phyloP scores from a whole-genome alignment of 64 coral and sea anemone species.

The Pachyseris speciosa region DNA sequence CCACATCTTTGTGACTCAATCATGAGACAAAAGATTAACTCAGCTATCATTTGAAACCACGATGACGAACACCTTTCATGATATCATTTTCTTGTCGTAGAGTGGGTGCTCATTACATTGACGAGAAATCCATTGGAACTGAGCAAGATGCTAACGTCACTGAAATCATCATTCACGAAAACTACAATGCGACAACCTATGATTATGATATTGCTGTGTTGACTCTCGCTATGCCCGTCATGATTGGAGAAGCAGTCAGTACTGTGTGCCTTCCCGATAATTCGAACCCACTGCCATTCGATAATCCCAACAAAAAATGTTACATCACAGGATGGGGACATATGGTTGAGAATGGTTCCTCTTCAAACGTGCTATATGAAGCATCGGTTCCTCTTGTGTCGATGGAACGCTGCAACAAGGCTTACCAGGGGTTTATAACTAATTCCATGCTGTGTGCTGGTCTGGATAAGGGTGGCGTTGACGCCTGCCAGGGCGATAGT shows the following conservation, averaged over 20 bases:
- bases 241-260: neutral
- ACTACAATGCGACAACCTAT: neutral
- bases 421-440: neutral
- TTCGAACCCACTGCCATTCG: neutral
- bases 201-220: conserved; percentile 14
- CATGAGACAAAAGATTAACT: too few species aligned
- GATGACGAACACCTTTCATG: too few species aligned
- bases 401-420: neutral
- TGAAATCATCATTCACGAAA: neutral
- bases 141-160: neutral
- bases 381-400: conserved; percentile 41
- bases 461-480: neutral
- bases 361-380: neutral
- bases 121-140: neutral
- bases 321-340: conserved; percentile 44
- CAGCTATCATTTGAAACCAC: too few species aligned
- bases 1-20: too few species aligned
- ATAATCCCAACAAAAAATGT: neutral
- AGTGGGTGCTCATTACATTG: neutral
- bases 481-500: conserved; percentile 19
- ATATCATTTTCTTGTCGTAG: too few species aligned
- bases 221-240: neutral
- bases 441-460: conserved; percentile 66
- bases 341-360: neutral
- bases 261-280: neutral